Evolutionary conservation across 1,140 invertebrate genomes (phyloP), one percentile per base, ranked within the genome.

Genomic region (Psix sp.): DNA sequence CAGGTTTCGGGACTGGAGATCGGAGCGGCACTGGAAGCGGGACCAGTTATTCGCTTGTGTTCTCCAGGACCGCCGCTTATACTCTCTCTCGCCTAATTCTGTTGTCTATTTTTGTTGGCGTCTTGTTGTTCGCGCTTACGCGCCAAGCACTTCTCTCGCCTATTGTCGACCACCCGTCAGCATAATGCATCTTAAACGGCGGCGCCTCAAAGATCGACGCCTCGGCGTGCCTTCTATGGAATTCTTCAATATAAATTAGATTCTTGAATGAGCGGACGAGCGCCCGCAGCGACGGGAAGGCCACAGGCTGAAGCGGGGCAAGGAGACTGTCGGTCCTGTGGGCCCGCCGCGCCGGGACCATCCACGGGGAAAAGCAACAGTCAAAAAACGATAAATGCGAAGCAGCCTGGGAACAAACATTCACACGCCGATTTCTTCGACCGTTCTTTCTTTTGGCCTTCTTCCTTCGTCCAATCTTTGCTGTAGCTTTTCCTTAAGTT

Each of bases 121-220:
- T 65, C 59, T 59, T 56, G 62, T 62, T 65, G 65, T 68, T 68
- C 62, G 60, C 62, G 54, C 38, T 56, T 49, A 52, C 70, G 56
- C 66, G 48, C 59, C 67, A 42, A 54, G 51, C 49, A 60, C 51
- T 59, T 76, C 73, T 74, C 60, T 76, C 74, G 76, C 73, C 79
- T 79, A 84, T 84, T 84, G 81, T 83, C 80, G 83, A 82, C 80
- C 80, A 80, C 77, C 82, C 78, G 78, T 77, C 71, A 81, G 80
- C 80, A 86, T 86, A 86, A 86, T 87, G 85, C 84, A 87, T 85
- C 81, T 85, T 84, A 85, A 86, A 84, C 82, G 84, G 84, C 84
- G 85, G 85, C 85, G 85, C 85, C 85, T 86, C 82, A 86, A 87
- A 86, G 83, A 85, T 87, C 85, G 82, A 85, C 82, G 83, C 85